Conservation (phyloP, 2,888 invertebrate species). For the Hylaea fasciaria region DNA sequence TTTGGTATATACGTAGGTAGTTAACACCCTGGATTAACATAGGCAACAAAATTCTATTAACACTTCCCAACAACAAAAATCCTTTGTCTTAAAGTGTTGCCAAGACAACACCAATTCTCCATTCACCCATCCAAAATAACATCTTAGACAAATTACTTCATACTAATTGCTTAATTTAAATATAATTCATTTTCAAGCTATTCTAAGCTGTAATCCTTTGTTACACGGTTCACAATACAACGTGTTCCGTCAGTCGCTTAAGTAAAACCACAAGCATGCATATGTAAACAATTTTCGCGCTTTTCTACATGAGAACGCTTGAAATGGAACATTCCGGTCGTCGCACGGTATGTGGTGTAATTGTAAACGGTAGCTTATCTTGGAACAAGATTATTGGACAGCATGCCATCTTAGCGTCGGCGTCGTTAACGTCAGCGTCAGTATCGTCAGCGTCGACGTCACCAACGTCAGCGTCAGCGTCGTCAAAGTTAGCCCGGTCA, state of each 20-base stretch:
- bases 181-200: background rate
- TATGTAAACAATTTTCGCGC: constrained; percentile 41
- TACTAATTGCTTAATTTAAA: constrained; percentile 26
- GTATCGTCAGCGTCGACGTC: too few relatives aligned
- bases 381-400: too few relatives aligned
- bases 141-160: constrained; percentile 21
- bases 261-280: constrained; percentile 33
- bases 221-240: constrained; percentile 10
- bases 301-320: constrained; percentile 34
- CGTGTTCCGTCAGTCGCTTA: constrained; percentile 5
- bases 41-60: too few relatives aligned
- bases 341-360: background rate
- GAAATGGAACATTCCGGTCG: constrained; percentile 30
- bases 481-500: too few relatives aligned
- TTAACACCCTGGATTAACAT: too few relatives aligned
- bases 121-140: constrained; percentile 22
- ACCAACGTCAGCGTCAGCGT: too few relatives aligned
- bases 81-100: too few relatives aligned
- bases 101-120: constrained; percentile 19
- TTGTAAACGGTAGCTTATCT: constrained; percentile 5
- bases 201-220: constrained; percentile 12
- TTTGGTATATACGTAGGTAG: too few relatives aligned
- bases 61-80: too few relatives aligned
- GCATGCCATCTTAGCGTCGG: too few relatives aligned
- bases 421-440: too few relatives aligned